These are phyloP conservation scores for Yponomeuta sedellus DNA, from an alignment of 2,888 invertebrate species.

Conservation along the genomic window DNA sequence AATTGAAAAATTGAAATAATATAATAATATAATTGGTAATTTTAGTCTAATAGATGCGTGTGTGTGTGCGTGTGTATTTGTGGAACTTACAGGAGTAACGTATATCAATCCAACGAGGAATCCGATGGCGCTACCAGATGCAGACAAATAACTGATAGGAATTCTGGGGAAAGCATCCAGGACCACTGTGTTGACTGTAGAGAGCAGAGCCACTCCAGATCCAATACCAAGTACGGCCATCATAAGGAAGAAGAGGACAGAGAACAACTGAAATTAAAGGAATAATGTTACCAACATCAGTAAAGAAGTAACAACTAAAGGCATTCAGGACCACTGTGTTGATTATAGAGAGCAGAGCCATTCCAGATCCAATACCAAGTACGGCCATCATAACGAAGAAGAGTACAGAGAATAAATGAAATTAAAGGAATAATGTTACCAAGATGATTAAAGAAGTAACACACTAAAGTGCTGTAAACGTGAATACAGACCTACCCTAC, in stretches of 20 bases:
- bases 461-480: no score
- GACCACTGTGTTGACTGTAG: slow-evolving; percentile 80
- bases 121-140: slow-evolving; percentile 65
- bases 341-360: slow-evolving; percentile 81
- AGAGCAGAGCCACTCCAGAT: slow-evolving; percentile 83
- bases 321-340: slow-evolving; percentile 82
- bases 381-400: slow-evolving; percentile 91
- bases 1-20: no score
- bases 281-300: neutral
- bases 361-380: slow-evolving; percentile 85
- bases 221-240: slow-evolving; percentile 86
- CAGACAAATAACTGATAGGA: slow-evolving; percentile 77
- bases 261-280: slow-evolving; percentile 76
- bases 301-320: no score
- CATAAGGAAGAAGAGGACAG: slow-evolving; percentile 89
- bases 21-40: no score
- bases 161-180: slow-evolving; percentile 80
- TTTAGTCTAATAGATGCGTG: no score
- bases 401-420: slow-evolving; percentile 82
- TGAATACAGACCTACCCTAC: no score
- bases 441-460: neutral
- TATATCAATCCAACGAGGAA: slow-evolving; percentile 83
- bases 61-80: no score
- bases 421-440: slow-evolving; percentile 22
- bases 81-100: slow-evolving; percentile 83